Base-by-base conservation (phyloP, 2,797 vertebrate species). In the Mormyrops attenuatus region DNA sequence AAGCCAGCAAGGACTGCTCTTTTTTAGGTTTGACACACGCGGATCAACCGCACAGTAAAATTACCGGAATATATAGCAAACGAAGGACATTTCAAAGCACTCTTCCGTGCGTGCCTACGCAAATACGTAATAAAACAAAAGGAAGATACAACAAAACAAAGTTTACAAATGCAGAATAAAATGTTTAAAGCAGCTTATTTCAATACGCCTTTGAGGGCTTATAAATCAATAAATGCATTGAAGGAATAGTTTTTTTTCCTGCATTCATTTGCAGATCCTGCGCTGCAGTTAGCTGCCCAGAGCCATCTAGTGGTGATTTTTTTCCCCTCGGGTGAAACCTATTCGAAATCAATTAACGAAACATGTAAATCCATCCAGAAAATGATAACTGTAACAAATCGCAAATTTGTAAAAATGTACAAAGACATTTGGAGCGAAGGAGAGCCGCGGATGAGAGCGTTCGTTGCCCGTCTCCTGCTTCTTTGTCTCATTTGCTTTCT, bases 61-160 rank as follows among this genome's bases (percentile, higher is more conserved):
- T 87, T 55, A 55, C 52, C 50, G 1, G 34, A 88, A 60, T 60
- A 60, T 63, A 88, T 66, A 63, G 53, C 55, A 63, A 63, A 57
- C 7, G 52, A 88, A 88, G 86, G 86, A 87, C 86, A 41, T 63
- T 88, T 63, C 8, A 60, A 63, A 88, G 90, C 87, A 82, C 63
- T 63, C 85, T 52, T 85, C 87, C 91, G 89, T 92, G 90, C 88
- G 89, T 89, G 89, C 85, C 49, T 77, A 47, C 86, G 90, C 85
- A 84, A 90, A 90, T 53, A 69, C 52, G 15, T 20, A 34, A 13
- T 30, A 49, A 87, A 87, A 53, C 22, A 86, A 86, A 30, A 52
- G 53, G 8, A 26, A 50, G 22, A 53, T 30, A 50, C n/a, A 5
- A 49, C 22, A 38, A 50, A 5, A 55, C 38, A 9, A 38, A 41